A percentile compares a stretch with the other conserved stretches of the same genome.
Conservation (phyloP, 2,113 vertebrate genomes). For the Zapus hudsonius region DNA sequence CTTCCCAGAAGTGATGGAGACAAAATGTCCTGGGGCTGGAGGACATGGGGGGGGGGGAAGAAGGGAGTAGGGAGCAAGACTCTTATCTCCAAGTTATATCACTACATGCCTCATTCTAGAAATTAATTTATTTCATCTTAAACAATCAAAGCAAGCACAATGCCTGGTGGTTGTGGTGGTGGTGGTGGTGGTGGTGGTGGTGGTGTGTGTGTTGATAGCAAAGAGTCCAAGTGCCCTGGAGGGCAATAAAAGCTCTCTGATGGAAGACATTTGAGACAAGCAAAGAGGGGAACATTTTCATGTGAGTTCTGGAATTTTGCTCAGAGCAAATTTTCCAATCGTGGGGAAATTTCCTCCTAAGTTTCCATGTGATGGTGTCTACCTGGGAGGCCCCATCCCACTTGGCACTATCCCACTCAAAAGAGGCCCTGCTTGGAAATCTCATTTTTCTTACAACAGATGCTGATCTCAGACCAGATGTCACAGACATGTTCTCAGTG, state of each 20-base stretch:
- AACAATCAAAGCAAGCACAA: background rate
- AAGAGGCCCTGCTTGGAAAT: slow-evolving; percentile 66
- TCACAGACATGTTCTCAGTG: slow-evolving; percentile 58
- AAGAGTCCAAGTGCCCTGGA: background rate
- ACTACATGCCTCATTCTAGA: background rate
- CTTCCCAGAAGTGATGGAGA: background rate
- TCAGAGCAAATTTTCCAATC: background rate
- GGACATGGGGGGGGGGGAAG: background rate
- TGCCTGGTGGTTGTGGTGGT: background rate
- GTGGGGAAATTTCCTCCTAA: background rate
- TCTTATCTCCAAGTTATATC: background rate
- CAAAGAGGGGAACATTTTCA: background rate
- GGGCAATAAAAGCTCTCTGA: background rate
- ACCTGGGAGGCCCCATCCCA: slow-evolving; percentile 75
- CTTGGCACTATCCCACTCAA: slow-evolving; percentile 56
- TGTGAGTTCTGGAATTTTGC: background rate
- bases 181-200: too few species aligned
- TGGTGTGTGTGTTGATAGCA: background rate
- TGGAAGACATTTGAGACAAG: background rate
- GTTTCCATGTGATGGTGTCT: slow-evolving; percentile 40
- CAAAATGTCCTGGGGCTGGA: background rate
- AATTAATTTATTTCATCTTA: slow-evolving; percentile 13
- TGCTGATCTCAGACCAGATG: slow-evolving; percentile 72
- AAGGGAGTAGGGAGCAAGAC: too few species aligned
- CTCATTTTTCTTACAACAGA: slow-evolving; percentile 75